A percentile compares a stretch with the other conserved stretches of the same genome.
Evolutionary conservation across 2,888 invertebrate genomes (phyloP).

Genomic region (Molorchus minor): DNA sequence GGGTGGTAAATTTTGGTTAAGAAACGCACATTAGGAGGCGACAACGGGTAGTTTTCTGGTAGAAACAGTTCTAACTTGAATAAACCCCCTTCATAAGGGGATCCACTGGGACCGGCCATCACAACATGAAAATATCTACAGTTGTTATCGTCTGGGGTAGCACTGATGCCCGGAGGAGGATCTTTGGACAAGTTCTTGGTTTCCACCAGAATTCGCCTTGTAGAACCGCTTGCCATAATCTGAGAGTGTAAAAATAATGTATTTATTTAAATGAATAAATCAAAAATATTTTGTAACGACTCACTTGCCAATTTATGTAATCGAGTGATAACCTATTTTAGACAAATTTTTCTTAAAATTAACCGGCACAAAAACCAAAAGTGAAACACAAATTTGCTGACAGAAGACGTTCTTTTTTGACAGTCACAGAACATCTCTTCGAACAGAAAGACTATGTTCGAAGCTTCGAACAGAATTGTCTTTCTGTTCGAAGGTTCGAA

Average conservation of each 20-base stretch:
- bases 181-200: slow-evolving; percentile 97
- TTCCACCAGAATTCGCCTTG: slow-evolving; percentile 93
- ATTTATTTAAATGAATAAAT: not conserved
- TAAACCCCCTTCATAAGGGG: slow-evolving; percentile 97
- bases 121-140: slow-evolving; percentile 94
- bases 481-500: no score
- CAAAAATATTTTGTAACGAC: not conserved
- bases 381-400: slow-evolving; percentile 8
- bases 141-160: slow-evolving; percentile 94
- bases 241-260: slow-evolving; percentile 4
- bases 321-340: slow-evolving; percentile 17
- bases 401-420: slow-evolving; percentile 8
- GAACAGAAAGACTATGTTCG: no score
- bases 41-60: slow-evolving; percentile 99
- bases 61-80: slow-evolving; percentile 98
- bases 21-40: slow-evolving; percentile 99
- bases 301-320: slow-evolving; percentile 18
- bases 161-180: slow-evolving; percentile 97
- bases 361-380: no score
- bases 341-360: no score
- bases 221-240: slow-evolving; percentile 64
- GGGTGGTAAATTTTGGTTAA: slow-evolving; percentile 99
- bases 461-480: no score
- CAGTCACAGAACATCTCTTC: no score
- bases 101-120: slow-evolving; percentile 92